Conservation (phyloP, 2,113 vertebrate genomes). For the Nannospalax galili region DNA sequence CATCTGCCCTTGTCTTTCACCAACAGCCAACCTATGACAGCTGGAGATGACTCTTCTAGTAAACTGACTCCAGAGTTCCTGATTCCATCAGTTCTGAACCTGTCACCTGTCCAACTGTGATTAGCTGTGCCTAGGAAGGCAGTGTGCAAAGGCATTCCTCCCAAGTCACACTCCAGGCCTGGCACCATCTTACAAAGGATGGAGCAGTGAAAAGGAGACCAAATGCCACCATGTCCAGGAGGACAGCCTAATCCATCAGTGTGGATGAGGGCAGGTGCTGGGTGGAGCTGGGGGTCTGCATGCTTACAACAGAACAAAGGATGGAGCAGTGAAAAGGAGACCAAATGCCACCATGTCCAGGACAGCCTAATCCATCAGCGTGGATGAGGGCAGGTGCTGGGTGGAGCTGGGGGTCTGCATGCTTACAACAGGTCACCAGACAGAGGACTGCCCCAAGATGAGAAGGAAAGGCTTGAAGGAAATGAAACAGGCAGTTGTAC, state of each 20-base stretch:
- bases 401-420: background rate
- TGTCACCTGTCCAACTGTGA: accelerated
- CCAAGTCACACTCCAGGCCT: accelerated
- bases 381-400: accelerated
- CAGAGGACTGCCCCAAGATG: background rate
- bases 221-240: accelerated
- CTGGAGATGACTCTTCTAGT: background rate
- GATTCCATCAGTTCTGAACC: background rate
- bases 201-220: accelerated
- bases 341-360: accelerated
- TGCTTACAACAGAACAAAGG: background rate
- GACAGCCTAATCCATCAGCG: accelerated
- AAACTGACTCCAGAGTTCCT: background rate
- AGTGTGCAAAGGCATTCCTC: accelerated
- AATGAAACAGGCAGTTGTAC: background rate
- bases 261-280: accelerated
- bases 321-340: background rate
- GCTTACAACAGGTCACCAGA: background rate
- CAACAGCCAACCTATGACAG: background rate
- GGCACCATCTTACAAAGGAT: accelerated
- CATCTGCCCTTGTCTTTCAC: background rate
- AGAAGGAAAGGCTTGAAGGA: background rate
- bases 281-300: background rate
- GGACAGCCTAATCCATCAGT: accelerated
- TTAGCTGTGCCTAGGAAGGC: accelerated